Evolutionary conservation across 1,140 invertebrate genomes (phyloP).

Genomic region (Archivesica marissinica): DNA sequence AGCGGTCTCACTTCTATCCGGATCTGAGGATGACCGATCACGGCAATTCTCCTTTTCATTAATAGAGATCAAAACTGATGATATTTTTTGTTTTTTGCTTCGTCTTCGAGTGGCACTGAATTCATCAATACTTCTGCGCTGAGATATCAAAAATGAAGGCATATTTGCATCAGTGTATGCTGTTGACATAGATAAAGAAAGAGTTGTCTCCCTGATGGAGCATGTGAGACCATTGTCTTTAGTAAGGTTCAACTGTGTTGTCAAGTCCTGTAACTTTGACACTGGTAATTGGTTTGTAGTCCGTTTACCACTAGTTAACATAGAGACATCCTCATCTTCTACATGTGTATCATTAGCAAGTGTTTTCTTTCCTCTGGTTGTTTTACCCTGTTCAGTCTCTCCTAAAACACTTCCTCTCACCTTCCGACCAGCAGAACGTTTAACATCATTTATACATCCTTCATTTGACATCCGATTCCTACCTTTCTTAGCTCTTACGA

Average conservation of each 20-base stretch:
- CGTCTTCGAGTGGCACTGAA: slow-evolving; percentile 62
- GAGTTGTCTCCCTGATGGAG: slow-evolving; percentile 54
- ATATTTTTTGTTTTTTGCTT: slow-evolving; percentile 14
- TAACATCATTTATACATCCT: background rate
- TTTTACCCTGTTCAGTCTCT: background rate
- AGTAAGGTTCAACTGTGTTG: slow-evolving; percentile 54
- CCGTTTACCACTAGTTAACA: background rate
- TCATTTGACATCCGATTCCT: slow-evolving; percentile 25
- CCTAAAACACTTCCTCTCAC: background rate
- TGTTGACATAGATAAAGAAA: slow-evolving; percentile 72
- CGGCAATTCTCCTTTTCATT: background rate
- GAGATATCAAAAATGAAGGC: slow-evolving; percentile 46
- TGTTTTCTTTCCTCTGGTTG: slow-evolving; percentile 4
- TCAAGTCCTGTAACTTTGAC: slow-evolving; percentile 39
- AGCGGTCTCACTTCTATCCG: slow-evolving; percentile 12
- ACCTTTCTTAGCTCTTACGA: background rate
- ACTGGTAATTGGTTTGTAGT: background rate
- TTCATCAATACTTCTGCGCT: slow-evolving; percentile 73
- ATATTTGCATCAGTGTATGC: slow-evolving; percentile 66
- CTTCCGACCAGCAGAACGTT: background rate
- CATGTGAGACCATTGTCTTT: slow-evolving; percentile 46
- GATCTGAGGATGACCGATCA: slow-evolving; percentile 9
- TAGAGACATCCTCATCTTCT: background rate
- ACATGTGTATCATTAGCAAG: slow-evolving; percentile 55
- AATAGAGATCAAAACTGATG: slow-evolving; percentile 29